Evolutionary conservation across 2,113 vertebrate genomes (phyloP), one percentile per base, ranked within the genome.

Genomic region (Toxostoma redivivum): DNA sequence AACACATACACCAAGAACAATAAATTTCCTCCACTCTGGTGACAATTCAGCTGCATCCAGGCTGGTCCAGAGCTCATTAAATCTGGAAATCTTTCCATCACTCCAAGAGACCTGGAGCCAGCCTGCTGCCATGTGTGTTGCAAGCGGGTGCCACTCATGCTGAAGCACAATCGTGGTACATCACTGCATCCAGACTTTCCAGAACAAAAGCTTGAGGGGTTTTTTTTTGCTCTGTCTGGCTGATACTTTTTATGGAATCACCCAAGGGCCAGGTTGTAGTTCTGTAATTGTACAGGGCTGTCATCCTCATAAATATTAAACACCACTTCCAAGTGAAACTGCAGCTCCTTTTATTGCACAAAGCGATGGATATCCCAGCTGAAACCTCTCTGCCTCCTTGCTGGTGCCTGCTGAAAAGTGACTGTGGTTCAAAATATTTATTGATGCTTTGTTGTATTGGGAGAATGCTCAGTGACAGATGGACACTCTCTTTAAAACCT

Each of bases 401-500:
- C 94, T 79, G 66, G 12, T 92, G 87, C 89, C 95, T 80, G 94
- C 96, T 84, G 89, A 72, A 93, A 90, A 95, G 97, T 98, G 98
- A 98, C 97, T 87, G 96, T 88, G 95, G 98, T 98, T 97, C 98
- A 97, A 98, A 98, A 99, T 99, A 98, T 98, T 98, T 97, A 98
- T 97, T 98, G 30, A 97, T 95, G 98, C 98, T 99, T 99, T 99
- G 98, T 99, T 98, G 98, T 98, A 92, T 98, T 88, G 98, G 97
- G 98, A 94, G 98, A 98, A 98, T 98, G 97, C 98, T 95, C 97
- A 97, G 97, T 97, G 98, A 98, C 99, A 99, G 99, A 99, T 99
- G 99, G 99, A 98, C 97, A 95, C 95, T 97, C 94, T 96, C 98
- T 98, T 98, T 98, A 98, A 97, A 98, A 97, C 98, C 98, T 98